A percentile compares a stretch with the other conserved stretches of the same genome.
Conservation (phyloP, 2,888 invertebrate genomes). For the Oscheius sp. region DNA sequence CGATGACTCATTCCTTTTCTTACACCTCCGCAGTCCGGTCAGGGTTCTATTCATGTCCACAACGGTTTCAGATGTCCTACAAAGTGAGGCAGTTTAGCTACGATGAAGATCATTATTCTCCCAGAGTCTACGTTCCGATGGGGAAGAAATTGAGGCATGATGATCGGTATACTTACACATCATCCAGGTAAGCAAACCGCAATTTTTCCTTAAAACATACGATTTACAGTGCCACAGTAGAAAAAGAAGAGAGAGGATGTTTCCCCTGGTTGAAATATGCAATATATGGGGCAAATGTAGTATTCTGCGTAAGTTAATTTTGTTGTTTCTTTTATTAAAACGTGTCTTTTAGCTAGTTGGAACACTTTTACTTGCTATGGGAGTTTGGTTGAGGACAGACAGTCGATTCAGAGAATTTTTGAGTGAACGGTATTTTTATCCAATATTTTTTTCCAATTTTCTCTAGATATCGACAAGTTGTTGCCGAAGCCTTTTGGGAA, state of each 20-base stretch:
- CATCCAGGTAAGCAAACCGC: not conserved
- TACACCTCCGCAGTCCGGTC: slow-evolving; percentile 1
- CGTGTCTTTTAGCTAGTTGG: slow-evolving; percentile 69
- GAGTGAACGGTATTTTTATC: slow-evolving; percentile 61
- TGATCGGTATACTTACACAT: slow-evolving; percentile 23
- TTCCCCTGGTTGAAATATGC: slow-evolving; percentile 59
- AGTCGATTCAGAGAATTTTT: slow-evolving; percentile 71
- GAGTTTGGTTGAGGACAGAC: slow-evolving; percentile 70
- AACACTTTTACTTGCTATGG: slow-evolving; percentile 59
- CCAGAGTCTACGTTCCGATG: slow-evolving; percentile 23
- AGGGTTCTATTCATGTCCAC: not conserved
- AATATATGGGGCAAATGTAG: slow-evolving; percentile 65
- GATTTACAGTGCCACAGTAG: slow-evolving; percentile 4
- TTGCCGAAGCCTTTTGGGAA: slow-evolving; percentile 71
- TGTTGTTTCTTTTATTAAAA: not conserved
- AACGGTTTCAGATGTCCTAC: slow-evolving; percentile 29
- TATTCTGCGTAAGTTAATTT: slow-evolving; percentile 54
- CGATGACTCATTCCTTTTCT: slow-evolving; percentile 17
- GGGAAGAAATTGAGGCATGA: slow-evolving; percentile 9
- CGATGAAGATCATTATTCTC: slow-evolving; percentile 34
- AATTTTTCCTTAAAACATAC: not conserved
- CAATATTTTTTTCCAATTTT: not conserved
- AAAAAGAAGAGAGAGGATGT: slow-evolving; percentile 39
- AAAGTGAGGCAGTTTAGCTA: slow-evolving; percentile 20
- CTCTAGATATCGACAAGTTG: slow-evolving; percentile 67